Evolutionary conservation across 2,797 vertebrate genomes (phyloP).

Genomic region (Falco biarmicus): DNA sequence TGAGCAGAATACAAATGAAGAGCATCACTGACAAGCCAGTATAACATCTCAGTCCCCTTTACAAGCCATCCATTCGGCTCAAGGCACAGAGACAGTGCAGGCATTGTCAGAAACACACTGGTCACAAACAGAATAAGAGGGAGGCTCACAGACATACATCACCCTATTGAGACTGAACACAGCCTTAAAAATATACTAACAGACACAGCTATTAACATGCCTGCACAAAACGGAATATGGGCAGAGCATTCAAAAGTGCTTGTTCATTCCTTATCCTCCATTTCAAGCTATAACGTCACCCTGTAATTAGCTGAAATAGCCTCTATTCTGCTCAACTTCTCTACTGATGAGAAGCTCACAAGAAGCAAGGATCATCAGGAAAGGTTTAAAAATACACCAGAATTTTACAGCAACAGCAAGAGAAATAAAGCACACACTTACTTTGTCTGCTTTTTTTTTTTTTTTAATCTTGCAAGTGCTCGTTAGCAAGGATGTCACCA

Average conservation of each 20-base stretch:
- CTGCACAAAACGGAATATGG: neutral
- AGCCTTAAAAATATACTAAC: slow-evolving; percentile 49
- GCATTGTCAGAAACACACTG: slow-evolving; percentile 58
- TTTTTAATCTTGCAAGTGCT: neutral
- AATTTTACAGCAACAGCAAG: slow-evolving; percentile 1
- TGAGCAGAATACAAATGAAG: slow-evolving; percentile 68
- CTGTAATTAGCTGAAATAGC: slow-evolving; percentile 56
- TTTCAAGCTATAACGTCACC: slow-evolving; percentile 32
- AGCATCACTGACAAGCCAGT: slow-evolving; percentile 18
- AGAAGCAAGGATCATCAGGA: neutral
- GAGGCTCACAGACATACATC: slow-evolving; percentile 40
- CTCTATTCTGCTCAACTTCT: slow-evolving; percentile 11
- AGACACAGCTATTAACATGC: slow-evolving; percentile 10
- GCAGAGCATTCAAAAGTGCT: slow-evolving; percentile 10
- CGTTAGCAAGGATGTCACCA: neutral
- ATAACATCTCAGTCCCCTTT: neutral
- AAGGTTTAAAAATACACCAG: slow-evolving; percentile 47
- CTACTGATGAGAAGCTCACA: slow-evolving; percentile 22
- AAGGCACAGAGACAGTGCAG: slow-evolving; percentile 51
- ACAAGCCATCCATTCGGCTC: slow-evolving; percentile 9
- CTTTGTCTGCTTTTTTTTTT: neutral
- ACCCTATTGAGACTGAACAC: slow-evolving; percentile 3
- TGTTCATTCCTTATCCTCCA: slow-evolving; percentile 35
- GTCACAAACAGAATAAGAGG: slow-evolving; percentile 22
- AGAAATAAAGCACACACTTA: neutral